Conservation (phyloP, 2,797 vertebrate genomes). For the Champsocephalus gunnari region DNA sequence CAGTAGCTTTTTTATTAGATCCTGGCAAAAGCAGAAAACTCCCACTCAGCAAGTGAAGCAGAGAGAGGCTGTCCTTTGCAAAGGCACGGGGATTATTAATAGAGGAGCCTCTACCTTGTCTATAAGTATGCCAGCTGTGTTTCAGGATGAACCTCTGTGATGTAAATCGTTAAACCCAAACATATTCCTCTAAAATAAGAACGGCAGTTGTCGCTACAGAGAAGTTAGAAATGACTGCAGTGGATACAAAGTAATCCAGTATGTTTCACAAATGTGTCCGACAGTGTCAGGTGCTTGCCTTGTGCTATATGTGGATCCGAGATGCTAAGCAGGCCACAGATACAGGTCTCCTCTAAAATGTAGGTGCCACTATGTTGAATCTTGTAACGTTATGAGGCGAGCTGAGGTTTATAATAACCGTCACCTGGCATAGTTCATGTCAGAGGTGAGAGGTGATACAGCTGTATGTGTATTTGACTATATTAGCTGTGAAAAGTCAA, state of each 20-base stretch:
- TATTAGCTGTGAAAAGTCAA: neutral
- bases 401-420: conserved; percentile 41
- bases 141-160: conserved; percentile 51
- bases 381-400: conserved; percentile 46
- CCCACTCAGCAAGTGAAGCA: conserved; percentile 33
- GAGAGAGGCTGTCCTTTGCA: conserved; percentile 35
- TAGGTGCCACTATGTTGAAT: conserved; percentile 22
- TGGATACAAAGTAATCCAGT: conserved; percentile 27
- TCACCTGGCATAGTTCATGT: conserved; percentile 24
- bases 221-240: conserved; percentile 8
- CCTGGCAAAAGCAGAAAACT: conserved; percentile 51
- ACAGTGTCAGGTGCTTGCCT: conserved; percentile 13
- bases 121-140: conserved; percentile 29
- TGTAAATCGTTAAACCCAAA: conserved; percentile 40
- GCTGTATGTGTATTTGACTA: neutral
- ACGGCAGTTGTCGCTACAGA: conserved; percentile 49
- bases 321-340: conserved; percentile 1
- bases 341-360: conserved; percentile 50
- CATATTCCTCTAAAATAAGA: conserved; percentile 64
- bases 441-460: conserved; percentile 38
- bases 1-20: conserved; percentile 59
- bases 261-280: conserved; percentile 35
- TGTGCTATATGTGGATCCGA: conserved; percentile 40
- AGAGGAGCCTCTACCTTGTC: conserved; percentile 45
- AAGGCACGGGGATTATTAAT: conserved; percentile 59